A percentile compares a stretch with the other conserved stretches of the same genome.
phyloP scores from a whole-genome alignment of 2,797 vertebrate species.

The Heliangelus exortis region DNA sequence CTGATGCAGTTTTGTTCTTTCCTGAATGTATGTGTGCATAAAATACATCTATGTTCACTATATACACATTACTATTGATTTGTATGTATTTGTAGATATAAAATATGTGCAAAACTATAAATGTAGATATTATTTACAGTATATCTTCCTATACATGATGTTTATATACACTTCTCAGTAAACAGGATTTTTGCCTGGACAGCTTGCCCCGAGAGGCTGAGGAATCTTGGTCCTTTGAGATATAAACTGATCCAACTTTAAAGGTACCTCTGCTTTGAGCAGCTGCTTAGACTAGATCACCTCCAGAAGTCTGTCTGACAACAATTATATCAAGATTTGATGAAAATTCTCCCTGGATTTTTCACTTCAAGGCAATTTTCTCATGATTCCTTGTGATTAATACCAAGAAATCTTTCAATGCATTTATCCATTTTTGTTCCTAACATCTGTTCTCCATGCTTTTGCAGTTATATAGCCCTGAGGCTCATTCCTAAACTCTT shows the following conservation, averaged over 20 bases:
- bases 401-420: not conserved
- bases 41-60: not conserved
- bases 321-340: not conserved
- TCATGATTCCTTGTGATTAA: not conserved
- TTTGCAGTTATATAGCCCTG: not conserved
- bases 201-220: not conserved
- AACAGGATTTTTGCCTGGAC: not conserved
- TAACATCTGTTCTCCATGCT: not conserved
- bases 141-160: not conserved
- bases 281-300: not conserved
- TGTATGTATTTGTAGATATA: not conserved
- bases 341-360: not conserved
- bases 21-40: fast-evolving
- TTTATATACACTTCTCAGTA: not conserved
- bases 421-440: not conserved
- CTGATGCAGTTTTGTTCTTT: not conserved
- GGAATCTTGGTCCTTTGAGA: not conserved
- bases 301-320: not conserved
- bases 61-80: not conserved
- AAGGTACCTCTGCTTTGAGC: not conserved
- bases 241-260: not conserved
- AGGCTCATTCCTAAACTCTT: not conserved
- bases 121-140: not conserved
- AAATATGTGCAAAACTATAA: not conserved
- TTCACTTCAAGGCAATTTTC: not conserved